Evolutionary conservation across 2,113 vertebrate species (phyloP), one percentile per base, ranked within the genome.

Genomic region (Morphnarchus princeps): DNA sequence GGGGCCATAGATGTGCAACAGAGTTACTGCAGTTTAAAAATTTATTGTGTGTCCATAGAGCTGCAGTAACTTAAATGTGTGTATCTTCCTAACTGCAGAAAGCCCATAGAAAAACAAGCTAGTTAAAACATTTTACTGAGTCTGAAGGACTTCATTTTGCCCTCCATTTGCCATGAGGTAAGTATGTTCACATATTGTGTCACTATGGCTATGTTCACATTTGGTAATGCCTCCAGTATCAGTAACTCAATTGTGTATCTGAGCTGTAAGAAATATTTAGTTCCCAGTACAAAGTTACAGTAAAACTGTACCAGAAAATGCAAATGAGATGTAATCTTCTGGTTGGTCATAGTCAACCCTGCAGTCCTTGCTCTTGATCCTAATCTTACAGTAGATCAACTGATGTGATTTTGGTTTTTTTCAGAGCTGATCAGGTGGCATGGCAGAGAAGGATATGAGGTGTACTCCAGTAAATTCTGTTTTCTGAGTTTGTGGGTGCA

Each of bases 331-430:
- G 8, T 47, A 16, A 24, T 61, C n/a, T 73, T 72, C n/a, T 55
- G 11, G 8, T 16, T 59, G 21, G 50, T 34, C 21, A 10, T 29
- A 66, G 45, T 32, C 16, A 26, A 57, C 42, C 20, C 47, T 42
- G 25, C 24, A 62, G 36, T 54, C 24, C 25, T 36, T 79, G 11
- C 5, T 69, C 24, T 11, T 86, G 49, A n/a, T 52, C 12, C 24
- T 15, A 67, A 1, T 58, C 16, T 61, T 31, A 69, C 3, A 16
- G 26, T 21, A 69, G 31, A 43, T 21, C 42, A 54, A 26, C 14
- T 7, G 3, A 24, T 24, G 10, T 26, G 25, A 19, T 43, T 74
- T 63, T 19, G 4, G 0, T 2, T 83, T 47, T n/a, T 29, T 24
- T 16, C 16, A 71, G 31, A 77, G 13, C 0, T 5, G 19, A 38